Base-by-base conservation (phyloP, 2,113 vertebrate genomes). In the Upupa epops region DNA sequence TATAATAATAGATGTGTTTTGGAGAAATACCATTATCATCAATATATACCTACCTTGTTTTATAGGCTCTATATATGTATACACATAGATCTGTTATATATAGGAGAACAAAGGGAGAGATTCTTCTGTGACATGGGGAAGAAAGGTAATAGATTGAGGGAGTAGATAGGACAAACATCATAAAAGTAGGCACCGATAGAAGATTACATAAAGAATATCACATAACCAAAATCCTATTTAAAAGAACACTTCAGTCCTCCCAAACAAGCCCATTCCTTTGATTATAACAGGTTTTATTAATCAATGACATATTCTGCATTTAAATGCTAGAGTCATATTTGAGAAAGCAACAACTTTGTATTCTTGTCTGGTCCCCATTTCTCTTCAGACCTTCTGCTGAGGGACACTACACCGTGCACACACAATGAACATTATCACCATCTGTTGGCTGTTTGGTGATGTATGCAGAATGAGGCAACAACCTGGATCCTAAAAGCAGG, bases 341-440 rank as follows among this genome's bases (percentile, higher is more conserved):
- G 10, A 54, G 17, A 48, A 71, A 85, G 10, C 15, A 87, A 81
- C 45, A 66, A 58, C 64, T 87, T 93, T 75, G 60, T 89, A 82
- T 93, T 90, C 73, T 76, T 77, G 52, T 80, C 77, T 69, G 40
- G 78, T 86, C 7, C 31, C 45, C 31, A 32, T 65, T 93, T 94
- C 73, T 91, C 90, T 90, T 81, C 87, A 86, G 79, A 24, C 81
- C 86, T 93, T 94, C 89, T 86, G 78, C 66, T 94, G 74, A 83
- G 59, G 89, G 71, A 90, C 54, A 46, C 69, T 90, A 59, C 17
- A 7, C 52, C 59, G 61, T 0, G 1, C 1, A 3, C 45, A 87
- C 89, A 80, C 94, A 96, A 94, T 89, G 71, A 86, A 63, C 64
- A 88, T 96, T 75, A 90, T 95, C 73, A 95, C 83, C 87, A 90